Conservation (phyloP, 2,888 invertebrate species). For the Maniola hyperantus region DNA sequence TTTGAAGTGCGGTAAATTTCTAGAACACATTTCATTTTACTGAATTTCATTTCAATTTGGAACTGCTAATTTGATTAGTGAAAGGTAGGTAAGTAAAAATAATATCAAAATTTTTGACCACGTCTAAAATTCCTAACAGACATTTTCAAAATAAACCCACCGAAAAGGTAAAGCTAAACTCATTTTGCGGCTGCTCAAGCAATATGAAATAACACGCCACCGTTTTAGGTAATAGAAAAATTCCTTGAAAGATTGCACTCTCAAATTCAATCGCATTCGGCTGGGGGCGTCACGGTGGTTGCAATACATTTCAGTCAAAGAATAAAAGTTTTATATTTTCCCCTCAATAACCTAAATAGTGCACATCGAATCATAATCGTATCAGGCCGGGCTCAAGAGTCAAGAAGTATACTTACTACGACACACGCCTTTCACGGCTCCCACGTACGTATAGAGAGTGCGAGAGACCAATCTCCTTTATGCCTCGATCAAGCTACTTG, state of each 20-base stretch:
- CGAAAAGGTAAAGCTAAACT: conserved; percentile 6
- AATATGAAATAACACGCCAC: conserved; percentile 30
- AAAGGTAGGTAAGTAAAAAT: too few species aligned
- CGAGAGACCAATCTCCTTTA: too few species aligned
- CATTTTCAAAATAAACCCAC: not conserved
- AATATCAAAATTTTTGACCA: not conserved
- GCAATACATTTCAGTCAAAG: conserved; percentile 33
- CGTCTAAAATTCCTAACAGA: not conserved
- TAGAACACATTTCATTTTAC: too few species aligned
- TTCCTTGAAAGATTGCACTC: conserved; percentile 60
- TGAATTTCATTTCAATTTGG: too few species aligned
- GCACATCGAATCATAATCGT: not conserved
- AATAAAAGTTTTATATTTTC: conserved; percentile 23
- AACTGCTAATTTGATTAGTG: too few species aligned
- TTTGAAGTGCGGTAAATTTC: too few species aligned
- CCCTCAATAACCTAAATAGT: not conserved
- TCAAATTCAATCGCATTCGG: conserved; percentile 54
- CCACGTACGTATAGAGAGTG: too few species aligned
- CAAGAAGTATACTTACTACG: too few species aligned
- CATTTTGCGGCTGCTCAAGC: conserved; percentile 13
- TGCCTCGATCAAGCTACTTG: too few species aligned
- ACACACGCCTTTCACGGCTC: too few species aligned
- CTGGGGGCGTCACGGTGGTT: conserved; percentile 32
- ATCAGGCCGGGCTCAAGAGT: too few species aligned
- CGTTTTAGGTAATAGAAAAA: conserved; percentile 46